Evolutionary conservation across 2,113 vertebrate species (phyloP), one percentile per base, ranked within the genome.

Genomic region (Theristicus caerulescens): DNA sequence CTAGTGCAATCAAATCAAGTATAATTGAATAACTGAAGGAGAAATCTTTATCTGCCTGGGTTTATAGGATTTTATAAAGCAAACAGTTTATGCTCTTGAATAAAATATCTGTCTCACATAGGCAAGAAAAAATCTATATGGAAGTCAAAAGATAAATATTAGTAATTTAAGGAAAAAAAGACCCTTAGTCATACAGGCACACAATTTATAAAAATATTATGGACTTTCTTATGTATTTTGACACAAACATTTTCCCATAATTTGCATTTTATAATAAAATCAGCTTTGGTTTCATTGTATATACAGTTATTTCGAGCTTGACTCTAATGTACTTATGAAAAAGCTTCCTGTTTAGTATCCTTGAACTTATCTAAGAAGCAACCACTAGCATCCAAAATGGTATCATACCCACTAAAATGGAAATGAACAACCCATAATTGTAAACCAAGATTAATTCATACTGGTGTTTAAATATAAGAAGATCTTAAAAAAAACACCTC

Each of bases 321-420:
- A 83, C 27, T 52, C 4, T 59, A 61, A 84, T 4, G 2, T 58
- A 82, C 73, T 76, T 46, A 69, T 77, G 54, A 65, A 81, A 94
- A 96, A 88, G 25, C 10, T 67, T 92, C 85, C 17, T 47, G 26
- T 26, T 66, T 59, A 71, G 5, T 61, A 65, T 82, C 57, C 79
- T 96, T 95, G 86, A 77, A 67, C 61, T 95, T 90, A 21, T 55
- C 52, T 46, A 90, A 95, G 87, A 26, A 88, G 36, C 46, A 34
- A 54, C 57, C 77, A 79, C 2, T 81, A 61, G n/a, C 67, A 95
- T 73, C 31, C 54, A 94, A 74, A 95, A 82, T 70, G 31, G 17
- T 69, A 88, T 72, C 62, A 44, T 57, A 86, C 29, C 32, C 73
- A 74, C 66, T 94, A 94, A 97, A 95, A 96, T 93, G 67, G 26